phyloP scores from a whole-genome alignment of 2,797 vertebrate species.

The Ctenopoma kingsleyae region DNA sequence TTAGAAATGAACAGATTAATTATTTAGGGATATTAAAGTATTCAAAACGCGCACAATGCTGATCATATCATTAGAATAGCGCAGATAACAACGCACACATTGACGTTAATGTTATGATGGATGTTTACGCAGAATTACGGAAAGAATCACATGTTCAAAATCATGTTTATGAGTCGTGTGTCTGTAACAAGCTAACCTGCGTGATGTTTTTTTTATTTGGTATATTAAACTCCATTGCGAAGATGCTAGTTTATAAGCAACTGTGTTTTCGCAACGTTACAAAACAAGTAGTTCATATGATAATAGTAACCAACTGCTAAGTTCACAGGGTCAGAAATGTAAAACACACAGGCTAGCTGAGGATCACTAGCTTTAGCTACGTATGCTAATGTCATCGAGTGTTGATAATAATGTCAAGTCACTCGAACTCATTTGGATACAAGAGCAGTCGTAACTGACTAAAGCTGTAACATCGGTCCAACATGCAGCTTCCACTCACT shows the following conservation, averaged over 20 bases:
- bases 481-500: conserved; percentile 23
- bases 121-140: too few relatives aligned
- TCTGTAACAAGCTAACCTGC: not conserved
- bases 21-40: too few relatives aligned
- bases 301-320: not conserved
- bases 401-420: too few relatives aligned
- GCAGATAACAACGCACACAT: too few relatives aligned
- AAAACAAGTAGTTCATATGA: too few relatives aligned
- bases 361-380: conserved; percentile 46
- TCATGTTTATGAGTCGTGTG: not conserved
- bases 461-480: not conserved
- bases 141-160: too few relatives aligned
- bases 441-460: not conserved
- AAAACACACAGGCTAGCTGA: not conserved
- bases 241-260: not conserved
- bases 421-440: not conserved
- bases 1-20: not conserved
- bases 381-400: conserved; percentile 23
- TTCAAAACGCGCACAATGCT: too few relatives aligned
- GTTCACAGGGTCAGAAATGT: too few relatives aligned
- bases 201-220: too few relatives aligned
- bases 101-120: too few relatives aligned
- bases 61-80: too few relatives aligned
- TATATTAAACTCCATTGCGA: too few relatives aligned
- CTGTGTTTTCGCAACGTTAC: not conserved